Conservation (phyloP, 2,888 invertebrate species). For the Hirudinaria manillensis region DNA sequence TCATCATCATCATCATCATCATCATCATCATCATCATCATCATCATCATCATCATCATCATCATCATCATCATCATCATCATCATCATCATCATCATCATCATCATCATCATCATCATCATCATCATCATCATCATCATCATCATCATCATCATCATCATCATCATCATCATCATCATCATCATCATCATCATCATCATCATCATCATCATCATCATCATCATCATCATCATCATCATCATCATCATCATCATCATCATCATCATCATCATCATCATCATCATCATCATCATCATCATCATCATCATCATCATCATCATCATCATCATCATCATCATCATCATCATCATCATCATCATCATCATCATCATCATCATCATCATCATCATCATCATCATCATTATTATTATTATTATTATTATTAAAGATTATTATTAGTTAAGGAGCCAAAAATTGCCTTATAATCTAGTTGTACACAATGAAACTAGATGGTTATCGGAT, state of each 20-base stretch:
- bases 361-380: conserved; percentile 26
- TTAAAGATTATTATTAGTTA: conserved; percentile 19
- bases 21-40: conserved; percentile 26
- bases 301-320: conserved; percentile 15
- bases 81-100: conserved; percentile 26
- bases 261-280: conserved; percentile 31
- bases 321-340: conserved; percentile 26
- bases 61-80: conserved; percentile 30
- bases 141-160: conserved; percentile 18
- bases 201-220: conserved; percentile 33
- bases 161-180: conserved; percentile 19
- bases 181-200: conserved; percentile 28
- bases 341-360: conserved; percentile 27
- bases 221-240: conserved; percentile 28
- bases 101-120: conserved; percentile 29
- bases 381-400: conserved; percentile 34
- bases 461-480: too few species aligned
- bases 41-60: conserved; percentile 31
- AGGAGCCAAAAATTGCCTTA: conserved; percentile 31
- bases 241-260: conserved; percentile 24
- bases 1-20: conserved; percentile 25
- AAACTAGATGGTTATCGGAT: too few species aligned
- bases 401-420: conserved; percentile 18
- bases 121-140: conserved; percentile 31
- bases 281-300: conserved; percentile 29